Percentiles rank a stretch among this genome's conserved stretches.
Evolutionary conservation across 1,140 invertebrate genomes (phyloP).

Genomic region (Zaprionus davidi): DNA sequence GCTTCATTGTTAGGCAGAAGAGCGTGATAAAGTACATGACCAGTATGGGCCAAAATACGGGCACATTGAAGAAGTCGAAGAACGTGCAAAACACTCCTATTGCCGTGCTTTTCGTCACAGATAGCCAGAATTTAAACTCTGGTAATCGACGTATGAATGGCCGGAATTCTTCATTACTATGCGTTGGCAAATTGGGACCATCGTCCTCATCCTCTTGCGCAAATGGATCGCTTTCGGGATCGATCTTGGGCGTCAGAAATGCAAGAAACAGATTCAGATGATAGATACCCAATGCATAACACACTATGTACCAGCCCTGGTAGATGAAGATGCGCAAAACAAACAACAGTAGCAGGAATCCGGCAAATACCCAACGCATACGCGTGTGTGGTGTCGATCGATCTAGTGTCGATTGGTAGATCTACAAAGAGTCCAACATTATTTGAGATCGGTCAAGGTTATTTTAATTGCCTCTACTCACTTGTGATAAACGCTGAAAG

Average conservation of each 20-base stretch:
- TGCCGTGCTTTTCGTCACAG: slow-evolving; percentile 97
- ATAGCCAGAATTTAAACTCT: slow-evolving; percentile 99
- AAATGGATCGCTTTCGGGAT: slow-evolving; percentile 95
- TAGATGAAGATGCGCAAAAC: slow-evolving; percentile 87
- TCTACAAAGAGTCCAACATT: slow-evolving; percentile 71
- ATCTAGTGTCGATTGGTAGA: slow-evolving; percentile 87
- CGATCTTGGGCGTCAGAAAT: slow-evolving; percentile 99
- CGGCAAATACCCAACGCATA: slow-evolving; percentile 86
- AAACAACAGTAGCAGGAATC: slow-evolving; percentile 86
- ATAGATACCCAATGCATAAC: slow-evolving; percentile 99
- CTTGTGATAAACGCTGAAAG: slow-evolving; percentile 80
- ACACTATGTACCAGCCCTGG: slow-evolving; percentile 99
- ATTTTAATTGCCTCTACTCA: slow-evolving; percentile 35
- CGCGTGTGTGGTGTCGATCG: slow-evolving; percentile 88
- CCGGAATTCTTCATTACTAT: slow-evolving; percentile 98
- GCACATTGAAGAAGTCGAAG: slow-evolving; percentile 99
- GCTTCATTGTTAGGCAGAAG: slow-evolving; percentile 99
- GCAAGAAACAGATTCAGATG: slow-evolving; percentile 99
- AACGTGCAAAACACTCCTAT: slow-evolving; percentile 97
- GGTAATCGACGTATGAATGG: slow-evolving; percentile 99
- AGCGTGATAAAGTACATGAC: slow-evolving; percentile 99
- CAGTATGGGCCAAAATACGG: slow-evolving; percentile 99
- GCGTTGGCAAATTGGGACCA: slow-evolving; percentile 96
- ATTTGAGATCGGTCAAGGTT: not conserved
- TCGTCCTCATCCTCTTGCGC: slow-evolving; percentile 92